phyloP scores from a whole-genome alignment of 2,797 vertebrate species.

The Chelon auratus region DNA sequence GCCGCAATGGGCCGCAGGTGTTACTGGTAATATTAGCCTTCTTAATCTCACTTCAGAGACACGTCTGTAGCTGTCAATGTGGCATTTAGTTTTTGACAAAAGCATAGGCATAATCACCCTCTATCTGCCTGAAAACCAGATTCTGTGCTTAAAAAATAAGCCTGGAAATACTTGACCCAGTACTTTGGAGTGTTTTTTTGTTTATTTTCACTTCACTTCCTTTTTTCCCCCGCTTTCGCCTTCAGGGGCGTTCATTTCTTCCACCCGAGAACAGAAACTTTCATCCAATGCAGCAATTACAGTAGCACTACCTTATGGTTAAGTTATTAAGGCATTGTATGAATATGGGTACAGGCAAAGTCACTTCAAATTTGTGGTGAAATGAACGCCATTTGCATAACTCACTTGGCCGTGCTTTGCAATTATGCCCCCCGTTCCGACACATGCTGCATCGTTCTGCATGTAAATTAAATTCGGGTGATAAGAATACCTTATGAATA shows the following conservation, averaged over 20 bases:
- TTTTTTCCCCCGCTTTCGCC: constrained; percentile 19
- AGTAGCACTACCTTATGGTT: constrained; percentile 59
- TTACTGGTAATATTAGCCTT: constrained; percentile 19
- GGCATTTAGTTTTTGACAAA: constrained; percentile 20
- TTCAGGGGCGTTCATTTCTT: constrained; percentile 35
- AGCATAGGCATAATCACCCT: constrained; percentile 12
- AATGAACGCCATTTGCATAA: constrained; percentile 79
- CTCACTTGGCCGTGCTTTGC: constrained; percentile 69
- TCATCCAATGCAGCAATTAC: constrained; percentile 66
- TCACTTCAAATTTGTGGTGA: constrained; percentile 71
- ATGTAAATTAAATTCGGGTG: constrained; percentile 71
- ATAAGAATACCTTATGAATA: constrained; percentile 73
- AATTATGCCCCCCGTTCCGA: constrained; percentile 69
- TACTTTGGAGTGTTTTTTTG: constrained; percentile 21
- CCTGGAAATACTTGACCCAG: neutral
- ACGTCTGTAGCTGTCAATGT: neutral
- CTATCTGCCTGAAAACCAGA: constrained; percentile 1
- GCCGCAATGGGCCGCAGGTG: constrained; percentile 54
- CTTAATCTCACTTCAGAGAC: constrained; percentile 37
- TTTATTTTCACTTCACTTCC: constrained; percentile 32
- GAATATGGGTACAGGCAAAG: constrained; percentile 63
- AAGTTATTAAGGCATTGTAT: constrained; percentile 70
- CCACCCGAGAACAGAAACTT: constrained; percentile 45
- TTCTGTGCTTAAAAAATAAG: constrained; percentile 1
- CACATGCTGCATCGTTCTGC: constrained; percentile 63